phyloP scores from a whole-genome alignment of 2,113 vertebrate species.

The Podarcis raffonei region DNA sequence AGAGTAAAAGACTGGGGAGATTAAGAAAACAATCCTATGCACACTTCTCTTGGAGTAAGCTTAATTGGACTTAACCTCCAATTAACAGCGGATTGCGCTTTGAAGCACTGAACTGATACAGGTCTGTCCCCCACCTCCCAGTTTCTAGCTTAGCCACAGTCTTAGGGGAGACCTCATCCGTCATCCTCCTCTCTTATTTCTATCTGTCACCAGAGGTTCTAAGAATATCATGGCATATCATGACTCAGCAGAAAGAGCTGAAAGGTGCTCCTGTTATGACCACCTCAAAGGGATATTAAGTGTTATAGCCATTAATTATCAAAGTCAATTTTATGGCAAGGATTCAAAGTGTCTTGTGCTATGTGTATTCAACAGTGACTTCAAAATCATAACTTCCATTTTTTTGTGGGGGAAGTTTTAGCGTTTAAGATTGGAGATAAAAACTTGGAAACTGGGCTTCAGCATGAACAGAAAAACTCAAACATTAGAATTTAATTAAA shows the following conservation, averaged over 20 bases:
- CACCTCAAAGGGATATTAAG: not conserved
- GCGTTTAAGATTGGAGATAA: not conserved
- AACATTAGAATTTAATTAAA: slow-evolving; percentile 6
- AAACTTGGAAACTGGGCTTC: not conserved
- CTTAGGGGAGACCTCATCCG: not conserved
- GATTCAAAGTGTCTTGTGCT: not conserved
- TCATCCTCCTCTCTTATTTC: not conserved
- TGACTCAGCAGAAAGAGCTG: not conserved
- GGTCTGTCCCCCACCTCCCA: too few relatives aligned
- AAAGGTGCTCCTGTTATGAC: not conserved
- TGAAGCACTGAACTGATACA: not conserved
- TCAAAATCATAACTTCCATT: not conserved
- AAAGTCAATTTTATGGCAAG: not conserved
- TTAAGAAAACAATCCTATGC: not conserved
- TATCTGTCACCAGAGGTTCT: not conserved
- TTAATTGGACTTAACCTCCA: not conserved
- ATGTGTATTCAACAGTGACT: not conserved
- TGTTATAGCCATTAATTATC: not conserved
- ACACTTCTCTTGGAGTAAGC: not conserved
- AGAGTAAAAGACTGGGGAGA: not conserved
- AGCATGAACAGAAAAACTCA: not conserved
- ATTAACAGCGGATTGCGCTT: too few relatives aligned
- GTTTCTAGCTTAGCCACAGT: not conserved
- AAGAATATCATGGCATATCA: not conserved
- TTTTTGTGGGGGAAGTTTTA: not conserved